These are phyloP conservation scores for Lochmaea crataegi DNA, from an alignment of 2,888 invertebrate genomes.

Conservation along the genomic window DNA sequence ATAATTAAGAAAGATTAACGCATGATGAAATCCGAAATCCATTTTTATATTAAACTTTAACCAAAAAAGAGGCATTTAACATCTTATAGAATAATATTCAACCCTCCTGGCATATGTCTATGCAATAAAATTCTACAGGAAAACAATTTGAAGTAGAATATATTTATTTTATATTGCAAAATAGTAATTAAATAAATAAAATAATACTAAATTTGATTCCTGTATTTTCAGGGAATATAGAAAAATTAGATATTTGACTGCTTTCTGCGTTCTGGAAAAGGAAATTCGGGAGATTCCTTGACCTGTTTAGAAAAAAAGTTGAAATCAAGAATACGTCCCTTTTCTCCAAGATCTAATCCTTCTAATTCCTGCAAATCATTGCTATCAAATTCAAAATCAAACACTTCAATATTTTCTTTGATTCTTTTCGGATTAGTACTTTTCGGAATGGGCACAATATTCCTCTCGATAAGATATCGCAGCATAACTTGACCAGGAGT, in stretches of 20 bases:
- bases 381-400: constrained; percentile 74
- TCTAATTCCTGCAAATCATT: constrained; percentile 72
- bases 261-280: constrained; percentile 24
- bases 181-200: no score
- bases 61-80: no score
- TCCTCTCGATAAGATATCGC: constrained; percentile 77
- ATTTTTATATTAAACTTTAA: no score
- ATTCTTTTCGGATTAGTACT: constrained; percentile 79
- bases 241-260: background rate
- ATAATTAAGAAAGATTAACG: no score
- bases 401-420: constrained; percentile 78
- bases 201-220: no score
- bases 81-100: no score
- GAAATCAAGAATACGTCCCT: constrained; percentile 77
- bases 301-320: constrained; percentile 43
- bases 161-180: no score
- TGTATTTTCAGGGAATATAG: background rate
- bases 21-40: no score
- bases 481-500: constrained; percentile 80
- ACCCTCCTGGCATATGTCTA: no score
- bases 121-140: no score
- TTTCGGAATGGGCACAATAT: constrained; percentile 82
- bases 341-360: constrained; percentile 72
- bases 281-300: constrained; percentile 40
- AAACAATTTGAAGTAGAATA: no score